A percentile compares a stretch with the other conserved stretches of the same genome.
These are phyloP conservation scores for Orthosia gothica DNA, from an alignment of 2,888 invertebrate genomes.

Conservation along the genomic window DNA sequence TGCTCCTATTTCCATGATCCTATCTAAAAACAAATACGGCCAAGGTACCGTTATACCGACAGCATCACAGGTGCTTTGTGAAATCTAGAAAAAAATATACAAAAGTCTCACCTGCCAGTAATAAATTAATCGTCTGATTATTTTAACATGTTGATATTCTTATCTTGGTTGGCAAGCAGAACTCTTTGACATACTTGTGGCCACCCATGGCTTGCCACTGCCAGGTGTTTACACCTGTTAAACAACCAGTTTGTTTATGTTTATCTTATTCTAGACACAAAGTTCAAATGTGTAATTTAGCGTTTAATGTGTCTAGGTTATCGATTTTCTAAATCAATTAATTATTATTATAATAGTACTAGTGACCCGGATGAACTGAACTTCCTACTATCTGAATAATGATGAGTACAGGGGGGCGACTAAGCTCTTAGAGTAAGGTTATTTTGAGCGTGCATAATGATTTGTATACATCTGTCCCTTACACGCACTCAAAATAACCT, in stretches of 20 bases:
- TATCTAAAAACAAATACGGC: too few relatives aligned
- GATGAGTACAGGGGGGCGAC: too few relatives aligned
- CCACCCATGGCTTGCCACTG: not conserved
- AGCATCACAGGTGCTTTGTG: not conserved
- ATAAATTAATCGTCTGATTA: not conserved
- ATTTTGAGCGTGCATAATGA: too few relatives aligned
- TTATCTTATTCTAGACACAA: not conserved
- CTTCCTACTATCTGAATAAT: not conserved
- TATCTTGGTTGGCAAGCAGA: not conserved
- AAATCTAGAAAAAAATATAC: not conserved
- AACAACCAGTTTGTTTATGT: slow-evolving; percentile 25
- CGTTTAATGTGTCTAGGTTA: slow-evolving; percentile 7
- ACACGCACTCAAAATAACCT: too few relatives aligned
- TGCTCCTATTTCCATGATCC: too few relatives aligned
- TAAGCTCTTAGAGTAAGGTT: too few relatives aligned
- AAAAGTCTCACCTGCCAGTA: not conserved
- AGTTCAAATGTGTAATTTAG: slow-evolving; percentile 14
- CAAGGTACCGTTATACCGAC: too few relatives aligned
- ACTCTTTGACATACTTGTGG: not conserved
- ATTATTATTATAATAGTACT: not conserved
- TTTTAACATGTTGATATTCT: not conserved
- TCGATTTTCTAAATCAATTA: not conserved
- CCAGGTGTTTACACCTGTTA: slow-evolving; percentile 29
- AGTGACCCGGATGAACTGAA: slow-evolving; percentile 26
- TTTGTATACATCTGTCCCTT: too few relatives aligned